These are phyloP conservation scores for Tridacna gigas DNA, from an alignment of 2,888 invertebrate genomes.

Conservation along the genomic window DNA sequence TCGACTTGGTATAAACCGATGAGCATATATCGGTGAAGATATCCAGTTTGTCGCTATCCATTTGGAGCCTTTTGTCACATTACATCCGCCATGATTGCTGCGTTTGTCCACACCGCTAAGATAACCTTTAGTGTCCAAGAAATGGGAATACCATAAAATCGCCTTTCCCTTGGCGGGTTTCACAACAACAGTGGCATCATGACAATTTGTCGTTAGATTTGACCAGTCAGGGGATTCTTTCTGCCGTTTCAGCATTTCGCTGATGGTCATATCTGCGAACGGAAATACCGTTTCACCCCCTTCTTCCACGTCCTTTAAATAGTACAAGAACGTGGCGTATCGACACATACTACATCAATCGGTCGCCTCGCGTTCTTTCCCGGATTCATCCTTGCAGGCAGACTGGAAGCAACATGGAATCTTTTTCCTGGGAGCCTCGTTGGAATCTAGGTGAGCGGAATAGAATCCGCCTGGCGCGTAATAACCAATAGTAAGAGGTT, in stretches of 20 bases:
- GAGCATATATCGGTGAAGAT: slow-evolving; percentile 56
- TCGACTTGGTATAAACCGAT: slow-evolving; percentile 38
- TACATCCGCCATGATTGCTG: slow-evolving; percentile 76
- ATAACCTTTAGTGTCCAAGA: slow-evolving; percentile 68
- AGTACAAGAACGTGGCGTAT: slow-evolving; percentile 73
- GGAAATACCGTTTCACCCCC: slow-evolving; percentile 79
- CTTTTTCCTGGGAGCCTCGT: slow-evolving; percentile 18
- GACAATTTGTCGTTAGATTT: slow-evolving; percentile 65
- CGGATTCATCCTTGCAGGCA: slow-evolving; percentile 9
- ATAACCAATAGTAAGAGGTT: slow-evolving; percentile 64
- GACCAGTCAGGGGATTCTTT: slow-evolving; percentile 9
- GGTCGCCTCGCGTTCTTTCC: slow-evolving; percentile 3
- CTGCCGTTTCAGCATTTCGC: slow-evolving; percentile 17
- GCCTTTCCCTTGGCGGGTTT: slow-evolving; percentile 73
- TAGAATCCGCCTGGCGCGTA: slow-evolving; percentile 68
- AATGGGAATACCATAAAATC: slow-evolving; percentile 78
- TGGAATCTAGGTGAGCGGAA: slow-evolving; percentile 70
- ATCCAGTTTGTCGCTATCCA: slow-evolving; percentile 81
- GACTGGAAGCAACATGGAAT: slow-evolving; percentile 63
- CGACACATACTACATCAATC: slow-evolving; percentile 53
- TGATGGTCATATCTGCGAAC: slow-evolving; percentile 42
- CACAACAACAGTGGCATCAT: slow-evolving; percentile 63
- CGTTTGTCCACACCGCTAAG: slow-evolving; percentile 66
- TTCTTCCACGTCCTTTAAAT: slow-evolving; percentile 74
- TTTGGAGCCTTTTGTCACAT: slow-evolving; percentile 71